A percentile compares a stretch with the other conserved stretches of the same genome.
Evolutionary conservation across 2,888 invertebrate genomes (phyloP).

Genomic region (Caenorhabditis sulstoni): DNA sequence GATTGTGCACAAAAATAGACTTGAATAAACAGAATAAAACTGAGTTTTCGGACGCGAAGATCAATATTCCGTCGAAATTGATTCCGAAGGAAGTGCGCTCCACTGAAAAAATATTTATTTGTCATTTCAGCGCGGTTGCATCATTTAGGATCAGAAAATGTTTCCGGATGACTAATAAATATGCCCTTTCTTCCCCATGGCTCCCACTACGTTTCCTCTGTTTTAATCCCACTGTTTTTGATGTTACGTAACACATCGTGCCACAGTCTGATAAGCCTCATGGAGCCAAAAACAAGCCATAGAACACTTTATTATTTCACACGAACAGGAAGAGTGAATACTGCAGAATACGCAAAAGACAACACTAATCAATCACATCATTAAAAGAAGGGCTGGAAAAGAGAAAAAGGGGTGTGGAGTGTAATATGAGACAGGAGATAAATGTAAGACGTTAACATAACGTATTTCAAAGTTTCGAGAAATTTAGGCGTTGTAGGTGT

Average conservation of each 20-base stretch:
- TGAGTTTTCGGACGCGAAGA: background rate
- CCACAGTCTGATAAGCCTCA: conserved; percentile 30
- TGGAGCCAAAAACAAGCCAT: conserved; percentile 32
- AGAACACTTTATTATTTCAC: conserved; percentile 56
- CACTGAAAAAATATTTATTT: no score
- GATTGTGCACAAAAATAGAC: background rate
- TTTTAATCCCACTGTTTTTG: conserved; percentile 37
- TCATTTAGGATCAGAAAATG: no score
- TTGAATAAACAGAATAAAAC: background rate
- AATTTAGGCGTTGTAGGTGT: conserved; percentile 88
- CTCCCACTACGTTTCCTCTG: conserved; percentile 7
- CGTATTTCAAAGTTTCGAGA: conserved; percentile 10
- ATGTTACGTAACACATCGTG: conserved; percentile 14
- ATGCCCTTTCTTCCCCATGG: background rate
- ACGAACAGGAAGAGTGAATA: conserved; percentile 40
- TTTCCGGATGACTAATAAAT: background rate
- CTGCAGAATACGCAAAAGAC: conserved; percentile 20
- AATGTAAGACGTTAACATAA: conserved; percentile 48
- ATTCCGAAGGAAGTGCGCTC: no score
- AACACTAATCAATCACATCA: conserved; percentile 47
- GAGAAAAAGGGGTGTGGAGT: background rate
- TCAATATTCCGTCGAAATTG: no score
- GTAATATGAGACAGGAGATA: background rate
- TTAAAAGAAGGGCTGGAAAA: conserved; percentile 19
- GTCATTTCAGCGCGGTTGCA: background rate